phyloP scores from a whole-genome alignment of 2,113 vertebrate genomes.

The Pedionomus torquatus region DNA sequence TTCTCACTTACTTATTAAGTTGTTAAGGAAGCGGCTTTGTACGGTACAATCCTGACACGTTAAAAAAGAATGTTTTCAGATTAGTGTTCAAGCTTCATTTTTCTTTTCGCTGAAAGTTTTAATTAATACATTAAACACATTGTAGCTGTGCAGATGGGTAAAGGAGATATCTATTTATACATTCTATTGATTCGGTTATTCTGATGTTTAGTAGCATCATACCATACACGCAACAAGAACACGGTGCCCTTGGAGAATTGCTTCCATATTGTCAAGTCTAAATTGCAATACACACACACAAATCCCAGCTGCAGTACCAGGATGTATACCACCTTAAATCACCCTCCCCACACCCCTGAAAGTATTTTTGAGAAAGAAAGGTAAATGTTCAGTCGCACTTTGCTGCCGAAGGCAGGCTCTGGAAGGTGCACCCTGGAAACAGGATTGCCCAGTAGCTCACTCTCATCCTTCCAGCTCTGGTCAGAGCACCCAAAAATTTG shows the following conservation, averaged over 20 bases:
- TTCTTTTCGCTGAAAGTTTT: conserved; percentile 62
- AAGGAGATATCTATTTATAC: conserved; percentile 69
- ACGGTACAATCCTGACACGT: conserved; percentile 31
- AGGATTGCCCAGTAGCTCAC: background rate
- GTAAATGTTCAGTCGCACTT: background rate
- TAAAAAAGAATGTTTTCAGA: conserved; percentile 63
- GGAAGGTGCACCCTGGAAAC: background rate
- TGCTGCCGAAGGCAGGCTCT: background rate
- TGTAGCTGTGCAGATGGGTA: conserved; percentile 64
- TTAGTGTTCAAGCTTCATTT: conserved; percentile 56
- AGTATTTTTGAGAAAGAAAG: background rate
- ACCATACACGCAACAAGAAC: conserved; percentile 40
- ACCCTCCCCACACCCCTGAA: background rate
- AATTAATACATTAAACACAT: conserved; percentile 71
- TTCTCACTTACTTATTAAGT: conserved; percentile 52
- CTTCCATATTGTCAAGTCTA: conserved; percentile 37
- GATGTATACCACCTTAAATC: background rate
- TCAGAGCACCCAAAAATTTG: background rate
- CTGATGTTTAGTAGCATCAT: conserved; percentile 48
- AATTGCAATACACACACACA: conserved; percentile 25
- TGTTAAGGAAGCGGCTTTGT: conserved; percentile 4
- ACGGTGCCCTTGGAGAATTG: conserved; percentile 45
- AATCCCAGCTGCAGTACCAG: background rate
- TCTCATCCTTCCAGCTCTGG: background rate
- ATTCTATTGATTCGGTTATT: conserved; percentile 64